These are phyloP conservation scores for Ceratosolen fusciceps DNA, from an alignment of 1,140 invertebrate species.

Conservation along the genomic window DNA sequence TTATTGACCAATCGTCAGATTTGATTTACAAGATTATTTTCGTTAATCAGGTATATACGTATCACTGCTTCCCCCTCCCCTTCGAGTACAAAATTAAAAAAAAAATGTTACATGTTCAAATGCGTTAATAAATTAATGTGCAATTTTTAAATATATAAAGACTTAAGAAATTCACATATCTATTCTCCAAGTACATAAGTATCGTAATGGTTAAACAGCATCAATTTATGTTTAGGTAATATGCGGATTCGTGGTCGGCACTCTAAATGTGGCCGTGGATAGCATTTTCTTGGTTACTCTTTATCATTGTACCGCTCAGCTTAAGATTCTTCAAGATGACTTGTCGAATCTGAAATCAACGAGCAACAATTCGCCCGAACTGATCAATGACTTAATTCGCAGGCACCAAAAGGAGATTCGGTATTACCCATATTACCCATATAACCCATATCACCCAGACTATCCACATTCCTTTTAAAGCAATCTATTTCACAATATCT, in stretches of 20 bases:
- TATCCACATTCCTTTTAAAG: no score
- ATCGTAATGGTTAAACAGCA: background rate
- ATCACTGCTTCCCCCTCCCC: no score
- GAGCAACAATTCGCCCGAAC: background rate
- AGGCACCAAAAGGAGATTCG: slow-evolving; percentile 34
- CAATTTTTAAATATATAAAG: no score
- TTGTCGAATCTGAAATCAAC: background rate
- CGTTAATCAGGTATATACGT: slow-evolving; percentile 37
- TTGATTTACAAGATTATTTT: slow-evolving; percentile 37
- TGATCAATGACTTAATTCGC: background rate
- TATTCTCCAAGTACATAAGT: background rate
- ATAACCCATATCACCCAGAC: no score
- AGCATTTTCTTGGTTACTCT: slow-evolving; percentile 43
- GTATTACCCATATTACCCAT: slow-evolving; percentile 8
- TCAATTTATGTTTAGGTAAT: slow-evolving; percentile 28
- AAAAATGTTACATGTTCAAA: no score
- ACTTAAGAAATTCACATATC: no score
- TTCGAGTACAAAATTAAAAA: no score
- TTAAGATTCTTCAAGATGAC: slow-evolving; percentile 45
- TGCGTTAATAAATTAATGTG: no score
- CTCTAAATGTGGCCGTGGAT: slow-evolving; percentile 42
- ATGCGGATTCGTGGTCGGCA: slow-evolving; percentile 30
- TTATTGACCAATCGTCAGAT: slow-evolving; percentile 43
- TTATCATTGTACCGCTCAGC: slow-evolving; percentile 43
- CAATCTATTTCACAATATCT: no score